Evolutionary conservation across 2,797 vertebrate species (phyloP), one percentile per base, ranked within the genome.

Genomic region (Spheniscus humboldti): DNA sequence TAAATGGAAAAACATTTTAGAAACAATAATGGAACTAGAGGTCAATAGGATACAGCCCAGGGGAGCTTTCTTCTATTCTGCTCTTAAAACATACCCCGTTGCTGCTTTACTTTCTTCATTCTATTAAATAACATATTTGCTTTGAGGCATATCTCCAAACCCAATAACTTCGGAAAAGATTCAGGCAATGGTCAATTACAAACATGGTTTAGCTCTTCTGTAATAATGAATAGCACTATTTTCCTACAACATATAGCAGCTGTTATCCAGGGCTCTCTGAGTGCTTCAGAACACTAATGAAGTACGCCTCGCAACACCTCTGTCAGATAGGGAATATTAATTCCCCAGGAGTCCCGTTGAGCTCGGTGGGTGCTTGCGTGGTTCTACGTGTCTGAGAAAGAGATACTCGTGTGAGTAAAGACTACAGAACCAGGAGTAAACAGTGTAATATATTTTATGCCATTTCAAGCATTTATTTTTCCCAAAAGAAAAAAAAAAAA

Each of bases 1-100:
- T 97, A 97, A 96, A 96, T 86, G 85, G 95, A 92, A 96, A 96
- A 95, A 80, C 72, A 95, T 90, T 86, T 92, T 94, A 91, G 90
- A 91, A 92, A 94, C 86, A 93, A 88, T 97, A 88, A 92, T 77
- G 94, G 90, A 96, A 92, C 88, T 76, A 62, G 79, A 96, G 96
- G 92, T 94, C 95, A 96, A 87, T 82, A 94, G 94, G 88, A 86
- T 92, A 92, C 37, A 92, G 92, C 97, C 92, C 94, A 90, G 52
- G 94, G 94, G 97, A 96, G 43, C 71, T 92, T 91, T 94, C 69
- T 90, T 92, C 82, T 90, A 66, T 72, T 95, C 92, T 94, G 47
- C 72, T 96, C 69, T 96, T 79, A 90, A 88, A 96, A 94, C 83
- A 94, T 56, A 76, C 24, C 39, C 64, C 0, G 0, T 78, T 88